Evolutionary conservation across 2,113 vertebrate genomes (phyloP).

Genomic region (Myrmecophaga tridactyla): DNA sequence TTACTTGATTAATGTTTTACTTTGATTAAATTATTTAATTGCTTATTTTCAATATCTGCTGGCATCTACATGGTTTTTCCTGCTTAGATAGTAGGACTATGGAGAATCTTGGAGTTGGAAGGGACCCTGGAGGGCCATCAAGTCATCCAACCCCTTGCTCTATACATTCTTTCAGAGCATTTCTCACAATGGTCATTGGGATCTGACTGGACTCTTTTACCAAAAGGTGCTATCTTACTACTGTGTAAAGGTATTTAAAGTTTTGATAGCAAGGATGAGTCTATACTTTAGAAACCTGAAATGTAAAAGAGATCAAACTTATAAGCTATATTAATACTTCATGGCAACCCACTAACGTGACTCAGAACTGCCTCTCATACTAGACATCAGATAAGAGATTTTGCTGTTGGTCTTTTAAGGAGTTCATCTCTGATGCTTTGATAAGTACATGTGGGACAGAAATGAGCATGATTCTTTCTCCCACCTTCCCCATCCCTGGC

Average conservation of each 20-base stretch:
- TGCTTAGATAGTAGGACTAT: neutral
- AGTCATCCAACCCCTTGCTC: neutral
- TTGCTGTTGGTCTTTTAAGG: conserved; percentile 2
- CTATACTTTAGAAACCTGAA: neutral
- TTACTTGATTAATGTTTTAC: neutral
- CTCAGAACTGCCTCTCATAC: conserved; percentile 12
- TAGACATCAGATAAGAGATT: neutral
- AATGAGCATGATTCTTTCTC: neutral
- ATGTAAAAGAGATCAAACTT: neutral
- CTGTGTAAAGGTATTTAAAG: neutral
- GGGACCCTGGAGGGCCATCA: neutral
- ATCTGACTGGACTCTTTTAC: neutral
- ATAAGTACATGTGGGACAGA: neutral
- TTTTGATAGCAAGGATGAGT: neutral
- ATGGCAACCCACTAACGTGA: neutral
- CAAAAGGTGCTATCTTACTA: neutral
- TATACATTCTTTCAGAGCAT: neutral
- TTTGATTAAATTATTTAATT: neutral
- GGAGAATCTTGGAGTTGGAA: neutral
- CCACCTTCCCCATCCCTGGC: neutral
- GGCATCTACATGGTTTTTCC: neutral
- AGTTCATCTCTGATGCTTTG: neutral
- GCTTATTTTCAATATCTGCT: neutral
- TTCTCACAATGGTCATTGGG: neutral
- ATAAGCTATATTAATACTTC: neutral